Evolutionary conservation across 2,797 vertebrate genomes (phyloP).

Genomic region (Chanos chanos): DNA sequence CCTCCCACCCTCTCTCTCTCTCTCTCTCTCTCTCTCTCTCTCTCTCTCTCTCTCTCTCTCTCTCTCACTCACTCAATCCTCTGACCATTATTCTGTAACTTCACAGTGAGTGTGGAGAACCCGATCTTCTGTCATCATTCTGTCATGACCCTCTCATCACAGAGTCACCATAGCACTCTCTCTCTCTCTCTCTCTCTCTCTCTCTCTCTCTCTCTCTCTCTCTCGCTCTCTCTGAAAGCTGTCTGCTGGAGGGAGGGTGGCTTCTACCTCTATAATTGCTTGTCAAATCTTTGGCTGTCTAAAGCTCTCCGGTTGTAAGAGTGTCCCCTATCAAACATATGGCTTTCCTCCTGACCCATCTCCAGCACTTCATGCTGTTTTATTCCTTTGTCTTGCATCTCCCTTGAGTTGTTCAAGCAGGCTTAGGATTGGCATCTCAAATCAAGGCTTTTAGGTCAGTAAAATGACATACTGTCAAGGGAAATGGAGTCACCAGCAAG

Average conservation of each 20-base stretch:
- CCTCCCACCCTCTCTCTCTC: slow-evolving; percentile 32
- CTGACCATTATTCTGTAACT: slow-evolving; percentile 30
- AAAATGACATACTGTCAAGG: slow-evolving; percentile 6
- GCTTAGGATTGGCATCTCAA: background rate
- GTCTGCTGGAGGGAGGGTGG: slow-evolving; percentile 22
- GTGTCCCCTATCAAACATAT: slow-evolving; percentile 18
- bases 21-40: background rate
- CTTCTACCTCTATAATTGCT: slow-evolving; percentile 45
- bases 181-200: background rate
- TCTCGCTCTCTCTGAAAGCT: slow-evolving; percentile 19
- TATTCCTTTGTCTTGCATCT: slow-evolving; percentile 7
- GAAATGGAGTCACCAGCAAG: too few species aligned
- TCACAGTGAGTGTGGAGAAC: slow-evolving; percentile 5
- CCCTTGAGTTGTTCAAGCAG: background rate
- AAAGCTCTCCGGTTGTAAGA: slow-evolving; percentile 16
- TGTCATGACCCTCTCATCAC: slow-evolving; percentile 24
- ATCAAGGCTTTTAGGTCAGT: background rate
- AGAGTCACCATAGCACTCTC: slow-evolving; percentile 21
- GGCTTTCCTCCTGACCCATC: slow-evolving; percentile 20
- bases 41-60: background rate
- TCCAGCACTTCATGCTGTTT: slow-evolving; percentile 18
- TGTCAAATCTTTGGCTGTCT: slow-evolving; percentile 44
- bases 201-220: slow-evolving; percentile 45
- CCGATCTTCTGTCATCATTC: slow-evolving; percentile 31
- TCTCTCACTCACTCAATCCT: slow-evolving; percentile 6